Evolutionary conservation across 2,888 invertebrate species (phyloP).

Genomic region (Tuberolachnus salignus): DNA sequence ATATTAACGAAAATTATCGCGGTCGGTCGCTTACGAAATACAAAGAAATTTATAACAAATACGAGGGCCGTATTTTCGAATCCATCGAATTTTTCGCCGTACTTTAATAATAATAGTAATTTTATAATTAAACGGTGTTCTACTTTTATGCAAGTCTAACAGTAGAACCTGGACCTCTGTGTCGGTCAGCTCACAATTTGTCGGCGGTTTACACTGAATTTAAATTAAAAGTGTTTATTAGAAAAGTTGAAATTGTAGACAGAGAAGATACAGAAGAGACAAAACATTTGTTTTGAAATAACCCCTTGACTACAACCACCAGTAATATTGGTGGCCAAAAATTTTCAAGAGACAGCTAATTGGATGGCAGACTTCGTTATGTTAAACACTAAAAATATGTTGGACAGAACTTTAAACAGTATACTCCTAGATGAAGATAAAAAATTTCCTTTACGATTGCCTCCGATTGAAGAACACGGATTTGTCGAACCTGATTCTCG

Average conservation of each 20-base stretch:
- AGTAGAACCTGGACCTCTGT: constrained; percentile 66
- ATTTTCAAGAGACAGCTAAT: constrained; percentile 84
- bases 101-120: no score
- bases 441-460: constrained; percentile 88
- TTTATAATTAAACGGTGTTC: no score
- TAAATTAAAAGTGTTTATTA: constrained; percentile 87
- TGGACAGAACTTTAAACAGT: constrained; percentile 72
- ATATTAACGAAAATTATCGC: no score
- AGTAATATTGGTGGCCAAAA: constrained; percentile 74
- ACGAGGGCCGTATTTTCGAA: no score
- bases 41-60: no score
- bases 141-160: constrained; percentile 93
- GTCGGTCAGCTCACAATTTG: constrained; percentile 64
- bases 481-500: constrained; percentile 91
- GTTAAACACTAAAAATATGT: constrained; percentile 86
- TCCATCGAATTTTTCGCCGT: no score
- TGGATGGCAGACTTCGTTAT: constrained; percentile 99
- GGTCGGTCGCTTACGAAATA: no score
- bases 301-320: constrained; percentile 74
- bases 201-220: constrained; percentile 62
- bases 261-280: constrained; percentile 83
- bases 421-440: constrained; percentile 91
- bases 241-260: constrained; percentile 91
- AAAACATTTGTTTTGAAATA: constrained; percentile 80
- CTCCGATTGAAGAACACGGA: constrained; percentile 82